Evolutionary conservation across 1,140 invertebrate genomes (phyloP).

Genomic region (Sminthurinus signatus): DNA sequence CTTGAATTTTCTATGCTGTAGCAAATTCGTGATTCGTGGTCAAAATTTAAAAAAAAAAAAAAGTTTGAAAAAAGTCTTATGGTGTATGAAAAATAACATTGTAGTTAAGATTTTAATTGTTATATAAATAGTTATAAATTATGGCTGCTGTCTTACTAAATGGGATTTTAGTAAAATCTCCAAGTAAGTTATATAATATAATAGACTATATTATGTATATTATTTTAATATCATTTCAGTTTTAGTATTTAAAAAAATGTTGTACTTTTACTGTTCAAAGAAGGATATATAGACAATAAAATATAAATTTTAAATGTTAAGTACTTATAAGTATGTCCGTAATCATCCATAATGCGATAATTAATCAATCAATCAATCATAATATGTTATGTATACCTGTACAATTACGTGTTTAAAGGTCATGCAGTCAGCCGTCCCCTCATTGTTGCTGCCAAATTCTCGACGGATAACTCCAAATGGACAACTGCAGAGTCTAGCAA

Average conservation of each 20-base stretch:
- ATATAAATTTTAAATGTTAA: no score
- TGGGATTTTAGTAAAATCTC: slow-evolving; percentile 19
- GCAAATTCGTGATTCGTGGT: no score
- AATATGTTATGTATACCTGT: background rate
- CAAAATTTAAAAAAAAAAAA: no score
- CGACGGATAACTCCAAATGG: background rate
- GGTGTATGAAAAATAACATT: no score
- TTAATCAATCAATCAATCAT: no score
- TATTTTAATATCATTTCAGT: background rate
- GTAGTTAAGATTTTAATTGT: background rate
- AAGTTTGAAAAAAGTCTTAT: no score
- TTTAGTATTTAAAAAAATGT: no score
- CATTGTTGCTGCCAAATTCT: slow-evolving; percentile 8
- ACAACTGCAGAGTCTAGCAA: slow-evolving; percentile 6
- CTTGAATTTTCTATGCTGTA: no score
- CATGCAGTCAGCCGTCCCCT: background rate
- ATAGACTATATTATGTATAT: background rate
- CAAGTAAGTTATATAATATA: slow-evolving; percentile 26
- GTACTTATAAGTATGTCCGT: no score
- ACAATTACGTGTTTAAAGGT: background rate
- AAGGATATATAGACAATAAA: no score
- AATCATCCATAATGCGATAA: no score
- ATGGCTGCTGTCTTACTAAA: slow-evolving; percentile 26
- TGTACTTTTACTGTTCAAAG: no score
- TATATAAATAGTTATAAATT: background rate